A percentile compares a stretch with the other conserved stretches of the same genome.
These are phyloP conservation scores for Regulus satrapa DNA, from an alignment of 2,113 vertebrate genomes.

Conservation along the genomic window DNA sequence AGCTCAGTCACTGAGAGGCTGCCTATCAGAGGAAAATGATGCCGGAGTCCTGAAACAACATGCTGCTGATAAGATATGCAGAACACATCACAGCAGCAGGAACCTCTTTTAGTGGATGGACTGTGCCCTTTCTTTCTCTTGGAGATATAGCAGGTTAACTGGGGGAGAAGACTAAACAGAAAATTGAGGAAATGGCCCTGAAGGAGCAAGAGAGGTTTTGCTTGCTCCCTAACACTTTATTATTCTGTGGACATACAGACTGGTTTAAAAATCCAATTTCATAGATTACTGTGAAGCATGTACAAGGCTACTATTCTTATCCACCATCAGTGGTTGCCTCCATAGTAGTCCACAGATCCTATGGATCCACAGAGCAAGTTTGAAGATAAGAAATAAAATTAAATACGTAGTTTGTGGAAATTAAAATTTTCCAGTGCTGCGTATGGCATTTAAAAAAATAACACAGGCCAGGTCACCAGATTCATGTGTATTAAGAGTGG, in stretches of 20 bases:
- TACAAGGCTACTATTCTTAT: background rate
- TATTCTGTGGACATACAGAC: background rate
- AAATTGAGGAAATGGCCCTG: background rate
- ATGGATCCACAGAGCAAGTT: background rate
- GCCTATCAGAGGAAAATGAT: background rate
- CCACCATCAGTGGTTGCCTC: background rate
- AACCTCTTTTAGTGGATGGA: background rate
- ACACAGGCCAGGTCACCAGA: background rate
- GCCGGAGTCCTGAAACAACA: slow-evolving; percentile 11
- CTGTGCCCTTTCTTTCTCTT: background rate
- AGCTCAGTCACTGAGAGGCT: background rate
- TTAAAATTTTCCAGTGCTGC: background rate
- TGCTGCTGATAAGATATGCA: background rate
- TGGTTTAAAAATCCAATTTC: background rate
- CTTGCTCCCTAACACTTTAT: background rate
- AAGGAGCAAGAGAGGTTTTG: background rate
- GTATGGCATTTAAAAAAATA: background rate
- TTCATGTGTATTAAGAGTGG: background rate
- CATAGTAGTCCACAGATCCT: background rate
- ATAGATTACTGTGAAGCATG: background rate
- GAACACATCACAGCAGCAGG: background rate
- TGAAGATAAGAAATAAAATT: background rate
- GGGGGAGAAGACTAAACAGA: background rate
- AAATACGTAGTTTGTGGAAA: background rate
- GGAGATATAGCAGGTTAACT: background rate